These are phyloP conservation scores for Poecilobothrus nobilitatus DNA, from an alignment of 2,888 invertebrate genomes.

Conservation along the genomic window DNA sequence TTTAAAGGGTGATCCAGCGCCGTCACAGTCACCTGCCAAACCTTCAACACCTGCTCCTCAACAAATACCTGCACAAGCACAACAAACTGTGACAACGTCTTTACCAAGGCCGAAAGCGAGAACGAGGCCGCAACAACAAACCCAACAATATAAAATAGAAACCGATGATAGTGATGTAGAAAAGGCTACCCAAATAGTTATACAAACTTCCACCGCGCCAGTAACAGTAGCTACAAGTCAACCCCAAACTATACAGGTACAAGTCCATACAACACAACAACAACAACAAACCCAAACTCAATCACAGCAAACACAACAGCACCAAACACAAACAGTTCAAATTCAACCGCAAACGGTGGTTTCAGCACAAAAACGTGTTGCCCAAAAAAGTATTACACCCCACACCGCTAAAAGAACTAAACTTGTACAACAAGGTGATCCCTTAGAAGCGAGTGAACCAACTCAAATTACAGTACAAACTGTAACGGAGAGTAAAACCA, in stretches of 20 bases:
- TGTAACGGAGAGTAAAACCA: slow-evolving; percentile 38
- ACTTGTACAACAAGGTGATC: slow-evolving; percentile 41
- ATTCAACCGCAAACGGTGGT: slow-evolving; percentile 34
- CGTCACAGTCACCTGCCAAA: slow-evolving; percentile 57
- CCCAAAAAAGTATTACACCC: slow-evolving; percentile 36
- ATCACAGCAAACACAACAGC: slow-evolving; percentile 25
- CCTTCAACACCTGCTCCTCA: slow-evolving; percentile 55
- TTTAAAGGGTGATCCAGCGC: slow-evolving; percentile 54
- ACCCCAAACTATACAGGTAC: slow-evolving; percentile 26
- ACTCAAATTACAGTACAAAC: slow-evolving; percentile 49
- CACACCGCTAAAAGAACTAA: slow-evolving; percentile 36
- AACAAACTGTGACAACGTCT: slow-evolving; percentile 34
- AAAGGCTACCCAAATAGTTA: slow-evolving; percentile 47
- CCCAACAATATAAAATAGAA: slow-evolving; percentile 51
- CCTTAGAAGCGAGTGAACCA: slow-evolving; percentile 52
- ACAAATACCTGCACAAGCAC: slow-evolving; percentile 25
- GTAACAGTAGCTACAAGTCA: slow-evolving; percentile 43
- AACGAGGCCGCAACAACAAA: slow-evolving; percentile 22
- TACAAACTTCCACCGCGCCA: slow-evolving; percentile 42
- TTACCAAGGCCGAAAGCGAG: background rate
- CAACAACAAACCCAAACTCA: slow-evolving; percentile 34
- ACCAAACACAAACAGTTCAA: slow-evolving; percentile 28
- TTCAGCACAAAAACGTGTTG: slow-evolving; percentile 38
- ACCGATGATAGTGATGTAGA: slow-evolving; percentile 54
- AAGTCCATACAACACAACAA: slow-evolving; percentile 30